Percentiles rank a stretch among this genome's conserved stretches.
Evolutionary conservation across 2,113 vertebrate genomes (phyloP).

Genomic region (Hippocampus zosterae): DNA sequence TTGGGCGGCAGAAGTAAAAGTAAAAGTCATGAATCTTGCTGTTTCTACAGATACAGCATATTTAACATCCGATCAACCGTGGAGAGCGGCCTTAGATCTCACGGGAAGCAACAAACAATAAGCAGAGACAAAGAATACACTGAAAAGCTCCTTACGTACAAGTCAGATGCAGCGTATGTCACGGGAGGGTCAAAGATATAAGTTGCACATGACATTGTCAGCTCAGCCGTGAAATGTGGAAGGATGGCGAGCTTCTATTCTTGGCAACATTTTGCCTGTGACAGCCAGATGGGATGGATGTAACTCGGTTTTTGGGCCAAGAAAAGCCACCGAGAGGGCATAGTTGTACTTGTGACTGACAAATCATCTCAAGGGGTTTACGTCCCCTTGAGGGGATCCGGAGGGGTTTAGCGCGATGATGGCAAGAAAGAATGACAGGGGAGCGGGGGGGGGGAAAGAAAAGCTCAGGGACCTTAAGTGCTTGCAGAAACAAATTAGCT

Average conservation of each 20-base stretch:
- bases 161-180: constrained; percentile 60
- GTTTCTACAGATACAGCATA: constrained; percentile 52
- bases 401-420: constrained; percentile 45
- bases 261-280: constrained; percentile 52
- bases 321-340: constrained; percentile 53
- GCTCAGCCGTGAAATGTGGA: constrained; percentile 63
- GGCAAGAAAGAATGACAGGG: constrained; percentile 26
- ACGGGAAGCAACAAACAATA: constrained; percentile 35
- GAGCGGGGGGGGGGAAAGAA: no score
- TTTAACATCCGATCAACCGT: constrained; percentile 33
- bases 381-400: constrained; percentile 37
- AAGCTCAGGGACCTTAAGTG: constrained; percentile 36
- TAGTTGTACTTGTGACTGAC: constrained; percentile 64
- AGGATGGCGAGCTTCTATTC: constrained; percentile 61
- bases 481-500: constrained; percentile 54
- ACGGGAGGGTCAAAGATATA: constrained; percentile 51
- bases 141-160: constrained; percentile 34
- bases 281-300: constrained; percentile 66
- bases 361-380: constrained; percentile 60
- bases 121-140: constrained; percentile 32
- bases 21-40: constrained; percentile 41
- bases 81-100: constrained; percentile 28
- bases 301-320: constrained; percentile 57
- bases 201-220: constrained; percentile 56
- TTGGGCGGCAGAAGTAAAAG: constrained; percentile 26